A percentile compares a stretch with the other conserved stretches of the same genome.
Conservation (phyloP, 2,888 invertebrate genomes). For the Pomacea canaliculata region DNA sequence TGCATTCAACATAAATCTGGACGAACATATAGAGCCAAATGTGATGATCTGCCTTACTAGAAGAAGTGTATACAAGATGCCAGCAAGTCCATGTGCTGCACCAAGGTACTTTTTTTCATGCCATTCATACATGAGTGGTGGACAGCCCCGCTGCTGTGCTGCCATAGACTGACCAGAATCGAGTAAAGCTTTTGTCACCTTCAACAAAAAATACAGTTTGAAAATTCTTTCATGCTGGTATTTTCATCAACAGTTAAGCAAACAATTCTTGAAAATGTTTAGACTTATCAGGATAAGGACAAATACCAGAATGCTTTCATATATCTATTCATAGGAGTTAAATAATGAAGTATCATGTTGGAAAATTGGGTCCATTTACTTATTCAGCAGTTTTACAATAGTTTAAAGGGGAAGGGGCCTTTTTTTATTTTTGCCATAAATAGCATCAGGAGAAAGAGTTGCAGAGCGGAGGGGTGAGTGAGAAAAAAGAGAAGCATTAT, state of each 20-base stretch:
- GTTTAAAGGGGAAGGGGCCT: too few species aligned
- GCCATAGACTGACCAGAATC: slow-evolving; percentile 78
- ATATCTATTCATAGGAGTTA: too few species aligned
- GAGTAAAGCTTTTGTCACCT: slow-evolving; percentile 76
- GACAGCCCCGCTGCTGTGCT: slow-evolving; percentile 67
- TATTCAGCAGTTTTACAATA: too few species aligned
- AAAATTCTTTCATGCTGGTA: slow-evolving; percentile 72
- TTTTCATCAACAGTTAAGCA: not conserved
- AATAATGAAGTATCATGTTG: too few species aligned
- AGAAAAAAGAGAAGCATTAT: too few species aligned
- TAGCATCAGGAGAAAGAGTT: too few species aligned
- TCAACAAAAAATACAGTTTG: slow-evolving; percentile 71
- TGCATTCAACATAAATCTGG: too few species aligned
- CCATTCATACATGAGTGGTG: slow-evolving; percentile 87
- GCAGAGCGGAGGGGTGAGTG: too few species aligned
- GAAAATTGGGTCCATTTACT: too few species aligned
- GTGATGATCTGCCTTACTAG: slow-evolving; percentile 73
- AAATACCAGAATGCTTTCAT: too few species aligned
- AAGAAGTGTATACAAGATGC: slow-evolving; percentile 86
- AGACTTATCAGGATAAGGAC: not conserved
- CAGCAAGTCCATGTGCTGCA: slow-evolving; percentile 89
- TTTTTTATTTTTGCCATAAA: too few species aligned
- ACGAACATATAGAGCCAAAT: too few species aligned
- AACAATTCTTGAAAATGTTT: not conserved
- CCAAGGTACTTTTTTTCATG: slow-evolving; percentile 88